These are phyloP conservation scores for Aythya fuligula DNA, from an alignment of 2,797 vertebrate genomes.

Conservation along the genomic window DNA sequence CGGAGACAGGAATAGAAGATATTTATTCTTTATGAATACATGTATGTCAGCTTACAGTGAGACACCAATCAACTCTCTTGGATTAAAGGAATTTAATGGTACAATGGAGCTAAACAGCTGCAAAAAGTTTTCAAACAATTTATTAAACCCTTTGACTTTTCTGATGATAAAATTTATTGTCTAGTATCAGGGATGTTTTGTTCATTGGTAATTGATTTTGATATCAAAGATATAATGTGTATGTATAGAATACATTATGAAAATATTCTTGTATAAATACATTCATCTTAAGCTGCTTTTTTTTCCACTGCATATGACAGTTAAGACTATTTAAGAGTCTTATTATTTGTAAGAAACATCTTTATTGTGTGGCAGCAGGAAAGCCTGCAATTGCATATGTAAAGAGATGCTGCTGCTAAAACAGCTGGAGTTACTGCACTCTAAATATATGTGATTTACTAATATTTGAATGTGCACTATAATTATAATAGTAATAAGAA, in stretches of 20 bases:
- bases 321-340: not conserved
- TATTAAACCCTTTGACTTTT: not conserved
- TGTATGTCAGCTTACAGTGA: not conserved
- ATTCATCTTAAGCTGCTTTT: not conserved
- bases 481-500: not conserved
- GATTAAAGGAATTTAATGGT: not conserved
- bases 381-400: not conserved
- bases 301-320: not conserved
- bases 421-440: not conserved
- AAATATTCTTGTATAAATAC: not conserved
- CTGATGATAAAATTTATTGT: not conserved
- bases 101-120: not conserved
- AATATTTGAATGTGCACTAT: not conserved
- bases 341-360: not conserved
- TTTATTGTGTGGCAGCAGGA: not conserved
- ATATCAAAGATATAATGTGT: not conserved
- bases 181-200: not conserved
- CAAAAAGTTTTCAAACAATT: not conserved
- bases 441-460: not conserved
- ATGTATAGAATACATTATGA: not conserved
- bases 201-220: not conserved
- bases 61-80: not conserved
- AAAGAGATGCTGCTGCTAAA: not conserved
- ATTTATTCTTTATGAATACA: not conserved
- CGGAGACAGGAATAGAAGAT: not conserved